Evolutionary conservation across 2,797 vertebrate species (phyloP), one percentile per base, ranked within the genome.

Genomic region (Anolis apletophallus): DNA sequence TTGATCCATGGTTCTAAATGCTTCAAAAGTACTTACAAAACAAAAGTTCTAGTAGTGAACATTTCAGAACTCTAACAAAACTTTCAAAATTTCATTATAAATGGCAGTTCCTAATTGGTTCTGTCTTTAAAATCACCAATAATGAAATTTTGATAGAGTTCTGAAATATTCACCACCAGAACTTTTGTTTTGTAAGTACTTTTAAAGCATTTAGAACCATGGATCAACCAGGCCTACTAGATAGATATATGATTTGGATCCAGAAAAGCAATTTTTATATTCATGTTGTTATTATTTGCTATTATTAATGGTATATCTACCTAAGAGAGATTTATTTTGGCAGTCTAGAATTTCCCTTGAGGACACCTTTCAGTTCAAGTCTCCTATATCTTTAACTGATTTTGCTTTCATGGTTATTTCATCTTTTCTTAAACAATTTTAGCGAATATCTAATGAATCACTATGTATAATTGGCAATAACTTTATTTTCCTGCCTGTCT

Each of bases 361-460:
- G 50, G 7, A 83, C n/a, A 75, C 3, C 0, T 88, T 89, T 88
- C 26, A 32, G 8, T 80, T 19, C 55, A 74, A 83, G 81, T 29
- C 17, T 90, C 0, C 17, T 88, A 82, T 69, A 83, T 5, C 36
- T 91, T 90, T 36, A 72, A 55, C 80, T 89, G 80, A 85, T 55
- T 11, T 83, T 80, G 5, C 68, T 91, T 93, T 84, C 72, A 64
- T 80, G 7, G 80, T 83, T 80, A 79, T 72, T 83, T 91, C 81
- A 87, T 83, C 17, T 85, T 91, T 91, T 59, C 85, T 89, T 8
- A 16, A 73, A 2, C 5, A 85, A 86, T 74, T 75, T 29, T 32
- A 73, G 78, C 14, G 91, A 91, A 89, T 85, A n/a, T 46, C 69
- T 89, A 91, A 88, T 67, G 86, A 69, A 19, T 61, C 34, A n/a